Base-by-base conservation (phyloP, 1,140 invertebrate species). In the Aleiodes sp. region DNA sequence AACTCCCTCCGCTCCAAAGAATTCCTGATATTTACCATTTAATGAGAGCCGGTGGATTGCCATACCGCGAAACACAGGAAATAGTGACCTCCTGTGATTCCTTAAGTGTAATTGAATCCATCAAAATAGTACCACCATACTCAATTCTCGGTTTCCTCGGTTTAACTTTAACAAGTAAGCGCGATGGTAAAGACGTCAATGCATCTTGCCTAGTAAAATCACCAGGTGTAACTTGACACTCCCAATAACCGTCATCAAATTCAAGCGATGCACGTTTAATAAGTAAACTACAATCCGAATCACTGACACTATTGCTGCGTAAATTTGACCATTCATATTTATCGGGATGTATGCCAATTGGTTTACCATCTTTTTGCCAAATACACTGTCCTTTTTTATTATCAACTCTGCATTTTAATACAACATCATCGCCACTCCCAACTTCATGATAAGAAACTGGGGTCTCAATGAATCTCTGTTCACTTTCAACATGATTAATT, bases 361-460 rank as follows among this genome's bases (percentile, higher is more conserved):
- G 93, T 89, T 94, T 94, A 78, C 94, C 92, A 86, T 97, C 94
- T 84, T 96, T 96, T 79, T 96, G 94, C 95, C 95, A 97, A 7
- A 93, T 94, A 81, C 95, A 97, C 37, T 92, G 89, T 3, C 95
- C 95, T 70, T 91, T 90, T 81, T 95, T 95, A 85, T 95, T 93
- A 68, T 93, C 90, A 70, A 97, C 91, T 84, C 91, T 91, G 82
- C 95, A 97, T 70, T 89, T 89, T 43, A 97, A 87, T 67, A 92
- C 84, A 9, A 91, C 91, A 80, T 95, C 93, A 73, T 96, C 91
- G 0, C 92, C 93, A 0, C 94, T 93, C 80, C 95, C 95, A 24
- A 96, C 94, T 87, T 96, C 95, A 16, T 92, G 93, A 79, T 96
- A 95, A n/a, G 88, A 86, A 10, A 76, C 69, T 2, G 95, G 95